Percentiles rank a stretch among this genome's conserved stretches.
phyloP scores from a whole-genome alignment of 2,797 vertebrate genomes.

The Cyclura pinguis region DNA sequence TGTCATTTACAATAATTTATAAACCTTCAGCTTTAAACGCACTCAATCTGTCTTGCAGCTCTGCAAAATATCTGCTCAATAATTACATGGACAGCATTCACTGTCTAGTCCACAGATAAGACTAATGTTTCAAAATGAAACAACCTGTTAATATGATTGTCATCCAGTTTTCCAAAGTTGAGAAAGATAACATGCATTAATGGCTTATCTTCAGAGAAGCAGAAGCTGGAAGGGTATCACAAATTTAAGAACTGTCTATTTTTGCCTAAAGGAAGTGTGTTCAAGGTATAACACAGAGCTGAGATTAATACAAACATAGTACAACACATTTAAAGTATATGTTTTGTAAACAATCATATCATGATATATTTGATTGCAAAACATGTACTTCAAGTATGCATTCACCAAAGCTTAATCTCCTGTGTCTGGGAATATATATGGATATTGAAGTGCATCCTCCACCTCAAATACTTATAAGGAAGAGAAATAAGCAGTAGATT shows the following conservation, averaged over 20 bases:
- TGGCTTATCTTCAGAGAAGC: slow-evolving; percentile 64
- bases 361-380: neutral
- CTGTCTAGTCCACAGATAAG: slow-evolving; percentile 62
- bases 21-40: slow-evolving; percentile 74
- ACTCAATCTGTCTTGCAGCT: slow-evolving; percentile 70
- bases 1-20: slow-evolving; percentile 77
- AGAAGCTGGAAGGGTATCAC: slow-evolving; percentile 58
- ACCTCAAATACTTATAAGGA: neutral
- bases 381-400: neutral
- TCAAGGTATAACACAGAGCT: neutral
- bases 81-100: slow-evolving; percentile 59
- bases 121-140: slow-evolving; percentile 57
- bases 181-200: slow-evolving; percentile 68
- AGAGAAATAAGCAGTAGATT: neutral
- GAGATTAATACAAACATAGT: neutral
- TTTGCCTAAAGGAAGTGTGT: slow-evolving; percentile 27
- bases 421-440: neutral
- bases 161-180: slow-evolving; percentile 67
- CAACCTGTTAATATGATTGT: slow-evolving; percentile 58
- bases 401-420: neutral
- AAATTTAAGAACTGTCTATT: slow-evolving; percentile 52
- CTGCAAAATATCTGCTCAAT: slow-evolving; percentile 68
- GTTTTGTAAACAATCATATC: too few species aligned
- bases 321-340: neutral
- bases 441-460: neutral